phyloP scores from a whole-genome alignment of 2,888 invertebrate genomes.

The Caenorhabditis sulstoni region DNA sequence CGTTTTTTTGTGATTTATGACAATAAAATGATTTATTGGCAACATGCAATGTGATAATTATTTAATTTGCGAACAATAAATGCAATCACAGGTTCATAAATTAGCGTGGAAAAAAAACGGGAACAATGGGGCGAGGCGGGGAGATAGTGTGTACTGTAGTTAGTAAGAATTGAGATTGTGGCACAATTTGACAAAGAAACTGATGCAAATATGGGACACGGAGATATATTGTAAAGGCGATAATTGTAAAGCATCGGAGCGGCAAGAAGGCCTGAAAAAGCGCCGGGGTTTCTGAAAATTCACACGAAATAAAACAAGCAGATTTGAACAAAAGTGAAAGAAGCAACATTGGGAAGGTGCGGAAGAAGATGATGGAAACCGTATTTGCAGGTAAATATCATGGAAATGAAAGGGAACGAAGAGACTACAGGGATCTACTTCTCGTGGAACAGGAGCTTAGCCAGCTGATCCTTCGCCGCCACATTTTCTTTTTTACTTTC shows the following conservation, averaged over 20 bases:
- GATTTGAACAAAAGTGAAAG: conserved; percentile 22
- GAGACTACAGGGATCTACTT: conserved; percentile 31
- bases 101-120: conserved; percentile 1
- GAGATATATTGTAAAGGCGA: neutral
- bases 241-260: conserved; percentile 37
- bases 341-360: conserved; percentile 5
- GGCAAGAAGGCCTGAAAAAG: conserved; percentile 40
- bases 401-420: conserved; percentile 20
- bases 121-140: neutral
- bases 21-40: conserved; percentile 11
- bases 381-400: too few species aligned
- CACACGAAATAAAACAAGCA: conserved; percentile 35
- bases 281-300: conserved; percentile 42
- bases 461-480: conserved; percentile 78
- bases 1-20: conserved; percentile 1
- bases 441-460: conserved; percentile 73
- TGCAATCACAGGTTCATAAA: conserved; percentile 41
- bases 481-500: conserved; percentile 73
- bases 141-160: conserved; percentile 49
- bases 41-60: conserved; percentile 16
- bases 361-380: conserved; percentile 16
- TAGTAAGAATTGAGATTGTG: conserved; percentile 26
- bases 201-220: neutral
- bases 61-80: neutral
- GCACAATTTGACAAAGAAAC: conserved; percentile 44